These are phyloP conservation scores for Recurvirostra avosetta DNA, from an alignment of 2,113 vertebrate genomes.

Conservation along the genomic window DNA sequence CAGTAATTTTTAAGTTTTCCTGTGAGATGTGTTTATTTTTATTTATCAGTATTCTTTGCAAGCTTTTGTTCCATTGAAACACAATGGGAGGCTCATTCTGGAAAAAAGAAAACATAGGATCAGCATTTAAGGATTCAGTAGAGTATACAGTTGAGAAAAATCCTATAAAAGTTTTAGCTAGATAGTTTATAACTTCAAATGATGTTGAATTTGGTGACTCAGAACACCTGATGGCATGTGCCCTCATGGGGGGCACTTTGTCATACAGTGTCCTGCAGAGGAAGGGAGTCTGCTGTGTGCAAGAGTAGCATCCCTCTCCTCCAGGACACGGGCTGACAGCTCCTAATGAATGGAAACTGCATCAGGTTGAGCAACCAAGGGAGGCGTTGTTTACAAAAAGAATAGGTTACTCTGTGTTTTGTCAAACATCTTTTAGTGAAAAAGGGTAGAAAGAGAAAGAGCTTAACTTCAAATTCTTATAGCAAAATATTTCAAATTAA, in stretches of 20 bases:
- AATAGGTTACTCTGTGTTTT: not conserved
- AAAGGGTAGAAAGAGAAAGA: not conserved
- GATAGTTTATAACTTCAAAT: not conserved
- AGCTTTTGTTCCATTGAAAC: not conserved
- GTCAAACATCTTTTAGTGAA: not conserved
- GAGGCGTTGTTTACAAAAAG: not conserved
- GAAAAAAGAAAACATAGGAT: not conserved
- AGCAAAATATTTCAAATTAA: not conserved
- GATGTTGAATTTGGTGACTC: not conserved
- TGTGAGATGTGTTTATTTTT: not conserved
- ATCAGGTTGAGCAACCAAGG: not conserved
- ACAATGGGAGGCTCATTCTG: not conserved
- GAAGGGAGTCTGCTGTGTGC: not conserved
- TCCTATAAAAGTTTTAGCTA: not conserved
- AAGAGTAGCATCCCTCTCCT: not conserved
- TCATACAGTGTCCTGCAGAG: rapidly evolving
- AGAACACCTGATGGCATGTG: not conserved
- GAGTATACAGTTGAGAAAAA: not conserved
- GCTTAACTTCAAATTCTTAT: not conserved
- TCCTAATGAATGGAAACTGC: not conserved
- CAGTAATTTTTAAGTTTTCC: not conserved
- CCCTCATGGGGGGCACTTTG: not conserved
- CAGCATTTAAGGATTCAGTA: too few species aligned
- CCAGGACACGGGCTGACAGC: not conserved
- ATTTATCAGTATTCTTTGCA: not conserved